Base-by-base conservation (phyloP, 1,140 invertebrate species). In the Penaeus chinensis region DNA sequence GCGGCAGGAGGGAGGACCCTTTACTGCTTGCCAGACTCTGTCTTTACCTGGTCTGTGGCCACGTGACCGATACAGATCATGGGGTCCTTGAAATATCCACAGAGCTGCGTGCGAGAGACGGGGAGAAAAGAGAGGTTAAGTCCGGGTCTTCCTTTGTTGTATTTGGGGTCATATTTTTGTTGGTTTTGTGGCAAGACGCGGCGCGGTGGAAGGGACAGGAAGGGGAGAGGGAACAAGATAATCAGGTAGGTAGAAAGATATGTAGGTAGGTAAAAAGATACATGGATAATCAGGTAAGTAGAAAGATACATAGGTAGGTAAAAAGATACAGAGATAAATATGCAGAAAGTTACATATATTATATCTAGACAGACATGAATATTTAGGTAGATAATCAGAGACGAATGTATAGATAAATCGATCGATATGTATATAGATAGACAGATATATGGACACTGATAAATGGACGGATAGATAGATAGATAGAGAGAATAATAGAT, bases 31-130 rank as follows among this genome's bases (percentile, higher is more conserved):
- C n/a, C n/a, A n/a, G 60, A 18, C 60, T 74, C 74, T 11, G 47
- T 7, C 76, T 95, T 95, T 63, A 96, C 94, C 92, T 96, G 95
- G 91, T 96, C 95, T 2, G 94, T 94, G 1, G 96, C 96, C 0
- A 97, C 96, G 0, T 95, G 95, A 2, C 96, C 96, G 89, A 98
- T 96, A 93, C 97, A 98, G 32, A 96, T 95, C 19, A 97, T 93
- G 22, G 96, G 95, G 90, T 97, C 96, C 91, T 96, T 97, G 94
- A 97, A 98, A 92, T 97, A 97, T 13, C 95, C 96, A 92, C 96
- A 97, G 89, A 87, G 80, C 86, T 87, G 86, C 19, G 20, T 63
- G 42, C 18, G n/a, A 77, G 32, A 79, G 42, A 54, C 54, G 54
- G 27, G 61, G 5, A 27, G 10, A 13, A 74, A 74, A 8, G 79